Percentiles rank a stretch among this genome's conserved stretches.
These are phyloP conservation scores for Thaleichthys pacificus DNA, from an alignment of 2,797 vertebrate genomes.

Conservation along the genomic window DNA sequence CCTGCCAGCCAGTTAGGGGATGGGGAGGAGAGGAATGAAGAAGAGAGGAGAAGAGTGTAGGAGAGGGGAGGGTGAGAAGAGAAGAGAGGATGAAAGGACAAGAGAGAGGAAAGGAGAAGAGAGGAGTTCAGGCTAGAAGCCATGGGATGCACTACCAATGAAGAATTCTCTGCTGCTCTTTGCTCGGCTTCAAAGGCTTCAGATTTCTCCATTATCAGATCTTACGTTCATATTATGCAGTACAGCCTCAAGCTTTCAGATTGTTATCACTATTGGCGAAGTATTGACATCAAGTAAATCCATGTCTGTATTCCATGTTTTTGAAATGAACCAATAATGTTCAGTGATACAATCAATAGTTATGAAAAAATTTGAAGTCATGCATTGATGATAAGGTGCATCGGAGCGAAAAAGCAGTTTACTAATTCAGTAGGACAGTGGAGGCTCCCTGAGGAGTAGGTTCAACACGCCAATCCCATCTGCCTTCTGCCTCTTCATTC, in stretches of 20 bases:
- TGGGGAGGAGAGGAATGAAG: slow-evolving; percentile 15
- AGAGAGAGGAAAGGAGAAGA: neutral
- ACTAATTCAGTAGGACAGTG: slow-evolving; percentile 33
- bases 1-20: slow-evolving; percentile 17
- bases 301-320: neutral
- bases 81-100: neutral
- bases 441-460: slow-evolving; percentile 36
- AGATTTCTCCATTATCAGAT: neutral
- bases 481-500: no score
- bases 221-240: neutral
- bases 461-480: slow-evolving; percentile 52
- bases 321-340: no score
- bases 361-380: no score
- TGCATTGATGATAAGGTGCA: no score
- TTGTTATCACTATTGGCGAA: neutral
- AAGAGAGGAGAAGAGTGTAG: neutral
- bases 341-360: no score
- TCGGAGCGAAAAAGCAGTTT: no score
- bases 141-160: neutral
- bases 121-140: neutral
- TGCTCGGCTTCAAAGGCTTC: neutral
- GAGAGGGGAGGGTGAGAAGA: slow-evolving; percentile 8
- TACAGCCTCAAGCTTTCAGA: neutral
- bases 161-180: neutral
- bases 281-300: neutral